Evolutionary conservation across 2,113 vertebrate species (phyloP), one percentile per base, ranked within the genome.

Genomic region (Varanus salvator): DNA sequence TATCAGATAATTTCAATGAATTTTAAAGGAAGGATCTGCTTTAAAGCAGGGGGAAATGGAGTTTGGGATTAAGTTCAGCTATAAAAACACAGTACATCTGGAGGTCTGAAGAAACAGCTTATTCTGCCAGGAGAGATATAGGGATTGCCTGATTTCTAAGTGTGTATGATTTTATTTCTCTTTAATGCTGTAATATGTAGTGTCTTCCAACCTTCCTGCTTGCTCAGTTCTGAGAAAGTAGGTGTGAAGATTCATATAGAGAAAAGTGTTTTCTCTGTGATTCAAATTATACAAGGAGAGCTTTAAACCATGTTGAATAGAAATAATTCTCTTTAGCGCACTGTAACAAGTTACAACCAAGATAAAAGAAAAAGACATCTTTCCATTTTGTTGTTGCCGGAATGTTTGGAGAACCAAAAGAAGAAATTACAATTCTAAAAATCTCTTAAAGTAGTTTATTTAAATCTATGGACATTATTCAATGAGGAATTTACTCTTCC

Each of bases 81-180:
- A 64, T 85, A 31, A 77, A 91, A 93, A 90, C 48, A 77, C 0
- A 71, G 23, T 84, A 8, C 60, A 92, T 89, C 66, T 0, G 0
- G 92, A 66, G 54, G 11, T 91, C 86, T 78, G 8, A 93, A 84
- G n/a, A 90, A 3, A 64, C 21, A 1, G 34, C 88, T 66, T 78
- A 1, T 25, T 90, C 54, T 81, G 68, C 25, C 48, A 66, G 17
- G 50, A 1, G 34, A 88, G 69, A 80, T 23, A 29, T 0, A 84
- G 0, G 12, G 60, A 86, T 78, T 31, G 21, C 86, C 81, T 48
- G 31, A 72, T n/a, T 83, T 8, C 15, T 85, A 17, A 72, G 52
- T 52, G 48, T 50, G 14, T 29, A 48, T 50, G 29, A 25, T 8
- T 25, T 89, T 11, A 3, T 77, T 60, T 11, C 31, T 54, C 52